These are phyloP conservation scores for Tyto alba DNA, from an alignment of 2,113 vertebrate genomes.

Conservation along the genomic window DNA sequence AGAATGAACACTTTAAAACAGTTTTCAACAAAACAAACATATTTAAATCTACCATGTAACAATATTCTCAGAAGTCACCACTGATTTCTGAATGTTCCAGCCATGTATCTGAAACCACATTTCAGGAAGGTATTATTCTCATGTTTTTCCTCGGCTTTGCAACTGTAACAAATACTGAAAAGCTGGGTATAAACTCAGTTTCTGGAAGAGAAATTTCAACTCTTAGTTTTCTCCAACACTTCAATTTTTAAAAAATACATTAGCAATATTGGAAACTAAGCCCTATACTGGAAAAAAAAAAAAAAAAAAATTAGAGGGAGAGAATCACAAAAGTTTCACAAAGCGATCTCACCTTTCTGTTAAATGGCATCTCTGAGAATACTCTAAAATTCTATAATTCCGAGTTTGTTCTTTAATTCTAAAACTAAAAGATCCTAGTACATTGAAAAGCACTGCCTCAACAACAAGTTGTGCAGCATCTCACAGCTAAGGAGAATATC, in stretches of 20 bases:
- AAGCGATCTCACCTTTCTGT: not conserved
- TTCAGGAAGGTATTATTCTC: not conserved
- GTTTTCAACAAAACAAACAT: not conserved
- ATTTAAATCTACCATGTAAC: not conserved
- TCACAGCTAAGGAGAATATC: not conserved
- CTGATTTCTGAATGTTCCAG: not conserved
- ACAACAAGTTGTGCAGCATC: not conserved
- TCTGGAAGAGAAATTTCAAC: not conserved
- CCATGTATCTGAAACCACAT: not conserved
- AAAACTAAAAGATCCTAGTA: not conserved
- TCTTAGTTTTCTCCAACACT: not conserved
- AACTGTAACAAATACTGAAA: not conserved
- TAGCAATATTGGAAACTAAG: not conserved
- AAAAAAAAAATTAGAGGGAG: not conserved
- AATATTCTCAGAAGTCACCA: not conserved
- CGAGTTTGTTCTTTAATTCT: not conserved
- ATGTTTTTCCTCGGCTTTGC: not conserved
- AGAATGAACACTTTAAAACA: not conserved
- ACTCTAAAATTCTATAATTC: not conserved
- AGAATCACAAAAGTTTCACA: not conserved
- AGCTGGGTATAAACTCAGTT: not conserved
- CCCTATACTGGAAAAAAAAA: not conserved
- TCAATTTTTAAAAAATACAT: not conserved
- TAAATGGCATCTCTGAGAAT: not conserved
- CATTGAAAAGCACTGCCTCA: not conserved